phyloP scores from a whole-genome alignment of 2,797 vertebrate genomes.

The Tangara arthus region DNA sequence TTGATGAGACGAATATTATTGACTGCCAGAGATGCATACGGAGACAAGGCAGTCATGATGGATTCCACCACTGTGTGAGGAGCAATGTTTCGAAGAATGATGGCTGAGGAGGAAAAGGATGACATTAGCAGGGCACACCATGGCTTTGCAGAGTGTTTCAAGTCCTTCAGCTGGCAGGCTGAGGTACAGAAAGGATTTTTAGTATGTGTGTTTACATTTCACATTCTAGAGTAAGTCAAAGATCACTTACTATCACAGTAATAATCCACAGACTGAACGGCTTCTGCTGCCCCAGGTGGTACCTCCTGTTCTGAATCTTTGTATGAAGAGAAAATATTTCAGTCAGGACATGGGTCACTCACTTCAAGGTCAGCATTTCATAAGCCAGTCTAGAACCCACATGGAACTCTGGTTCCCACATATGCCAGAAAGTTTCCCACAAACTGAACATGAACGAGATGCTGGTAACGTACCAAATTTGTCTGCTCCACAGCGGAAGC shows the following conservation, averaged over 20 bases:
- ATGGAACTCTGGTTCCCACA: background rate
- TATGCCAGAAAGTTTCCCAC: background rate
- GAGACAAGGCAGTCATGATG: constrained; percentile 91
- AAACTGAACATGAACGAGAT: background rate
- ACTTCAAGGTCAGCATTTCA: background rate
- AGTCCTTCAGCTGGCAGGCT: background rate
- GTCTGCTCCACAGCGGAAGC: constrained; percentile 97
- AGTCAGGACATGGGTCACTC: background rate
- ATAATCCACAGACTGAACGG: constrained; percentile 90
- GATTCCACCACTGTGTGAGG: constrained; percentile 92
- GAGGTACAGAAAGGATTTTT: background rate
- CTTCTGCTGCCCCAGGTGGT: constrained; percentile 84
- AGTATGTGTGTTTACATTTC: background rate
- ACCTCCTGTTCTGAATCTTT: constrained; percentile 84
- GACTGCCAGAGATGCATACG: constrained; percentile 92
- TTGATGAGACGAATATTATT: constrained; percentile 99
- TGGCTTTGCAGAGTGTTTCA: background rate
- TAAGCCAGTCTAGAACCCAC: background rate
- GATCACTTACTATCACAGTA: constrained; percentile 93
- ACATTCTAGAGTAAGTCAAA: background rate
- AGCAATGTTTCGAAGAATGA: constrained; percentile 97
- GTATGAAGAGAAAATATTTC: background rate
- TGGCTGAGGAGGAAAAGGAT: constrained; percentile 77
- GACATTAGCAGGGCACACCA: background rate
- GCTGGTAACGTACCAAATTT: constrained; percentile 87